Evolutionary conservation across 2,888 invertebrate species (phyloP).

Genomic region (Dromius quadrimaculatus): DNA sequence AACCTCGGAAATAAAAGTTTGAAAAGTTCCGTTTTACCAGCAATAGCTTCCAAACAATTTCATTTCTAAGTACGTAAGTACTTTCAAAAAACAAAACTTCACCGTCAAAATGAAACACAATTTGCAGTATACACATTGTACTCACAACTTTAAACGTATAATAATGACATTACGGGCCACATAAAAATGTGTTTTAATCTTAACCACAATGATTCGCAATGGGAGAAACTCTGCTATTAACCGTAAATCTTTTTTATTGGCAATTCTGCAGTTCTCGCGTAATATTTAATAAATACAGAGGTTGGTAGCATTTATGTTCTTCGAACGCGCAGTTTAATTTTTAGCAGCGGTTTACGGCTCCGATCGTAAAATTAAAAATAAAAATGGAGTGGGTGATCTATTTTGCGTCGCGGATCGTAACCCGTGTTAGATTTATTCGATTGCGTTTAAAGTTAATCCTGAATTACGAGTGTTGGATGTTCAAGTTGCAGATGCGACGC

Average conservation of each 20-base stretch:
- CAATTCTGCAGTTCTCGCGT: constrained; percentile 33
- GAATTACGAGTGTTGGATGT: constrained; percentile 40
- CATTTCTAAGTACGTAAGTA: constrained; percentile 15
- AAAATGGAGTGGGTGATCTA: constrained; percentile 42
- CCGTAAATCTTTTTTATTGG: constrained; percentile 50
- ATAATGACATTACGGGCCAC: constrained; percentile 39
- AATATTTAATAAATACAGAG: constrained; percentile 50
- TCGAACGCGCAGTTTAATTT: constrained; percentile 48
- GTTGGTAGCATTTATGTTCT: constrained; percentile 36
- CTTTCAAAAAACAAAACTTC: constrained; percentile 27
- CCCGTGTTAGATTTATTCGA: constrained; percentile 47
- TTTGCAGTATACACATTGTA: constrained; percentile 48
- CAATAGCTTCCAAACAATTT: constrained; percentile 35
- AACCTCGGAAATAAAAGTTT: constrained; percentile 30
- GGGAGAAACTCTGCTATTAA: constrained; percentile 33
- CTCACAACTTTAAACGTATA: constrained; percentile 45
- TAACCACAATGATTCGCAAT: constrained; percentile 35
- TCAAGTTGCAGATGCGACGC: constrained; percentile 32
- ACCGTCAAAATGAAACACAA: constrained; percentile 34
- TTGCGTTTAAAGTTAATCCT: constrained; percentile 49
- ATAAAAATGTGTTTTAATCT: constrained; percentile 43
- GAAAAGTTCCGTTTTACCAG: constrained; percentile 32
- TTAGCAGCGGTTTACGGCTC: constrained; percentile 33
- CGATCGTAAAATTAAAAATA: constrained; percentile 46
- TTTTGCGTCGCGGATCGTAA: constrained; percentile 38